Conservation (phyloP, 2,888 invertebrate species). For the Eueremaeus valkanovi region DNA sequence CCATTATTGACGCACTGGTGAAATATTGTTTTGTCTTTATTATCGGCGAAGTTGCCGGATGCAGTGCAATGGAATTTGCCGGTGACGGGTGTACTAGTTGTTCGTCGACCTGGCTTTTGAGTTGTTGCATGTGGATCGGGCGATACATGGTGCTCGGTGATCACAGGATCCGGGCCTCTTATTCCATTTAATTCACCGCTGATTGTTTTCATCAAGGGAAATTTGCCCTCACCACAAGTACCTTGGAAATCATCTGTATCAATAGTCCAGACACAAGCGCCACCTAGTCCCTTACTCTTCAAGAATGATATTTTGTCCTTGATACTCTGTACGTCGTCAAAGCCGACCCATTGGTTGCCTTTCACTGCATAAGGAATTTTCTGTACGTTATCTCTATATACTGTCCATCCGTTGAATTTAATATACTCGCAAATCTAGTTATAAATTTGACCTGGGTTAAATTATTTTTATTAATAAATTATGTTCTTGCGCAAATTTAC, state of each 20-base stretch:
- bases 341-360: conserved; percentile 88
- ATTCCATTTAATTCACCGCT: conserved; percentile 24
- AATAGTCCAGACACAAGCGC: conserved; percentile 92
- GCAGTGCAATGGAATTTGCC: no score
- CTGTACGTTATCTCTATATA: conserved; percentile 80
- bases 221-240: conserved; percentile 72
- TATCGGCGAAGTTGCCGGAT: no score
- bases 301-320: conserved; percentile 84
- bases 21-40: no score
- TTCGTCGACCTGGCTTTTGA: no score
- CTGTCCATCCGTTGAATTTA: background rate
- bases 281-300: conserved; percentile 76
- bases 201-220: conserved; percentile 60
- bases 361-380: conserved; percentile 86
- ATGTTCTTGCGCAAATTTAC: conserved; percentile 52
- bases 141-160: no score
- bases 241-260: conserved; percentile 93
- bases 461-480: background rate
- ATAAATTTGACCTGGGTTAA: background rate
- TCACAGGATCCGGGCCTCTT: background rate
- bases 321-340: conserved; percentile 79
- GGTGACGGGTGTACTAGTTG: no score
- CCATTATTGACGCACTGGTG: no score
- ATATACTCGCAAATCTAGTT: background rate
- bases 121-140: no score